Percentiles rank a stretch among this genome's conserved stretches.
Conservation (phyloP, 2,888 invertebrate genomes). For the Sinopyrophorus schimmeli region DNA sequence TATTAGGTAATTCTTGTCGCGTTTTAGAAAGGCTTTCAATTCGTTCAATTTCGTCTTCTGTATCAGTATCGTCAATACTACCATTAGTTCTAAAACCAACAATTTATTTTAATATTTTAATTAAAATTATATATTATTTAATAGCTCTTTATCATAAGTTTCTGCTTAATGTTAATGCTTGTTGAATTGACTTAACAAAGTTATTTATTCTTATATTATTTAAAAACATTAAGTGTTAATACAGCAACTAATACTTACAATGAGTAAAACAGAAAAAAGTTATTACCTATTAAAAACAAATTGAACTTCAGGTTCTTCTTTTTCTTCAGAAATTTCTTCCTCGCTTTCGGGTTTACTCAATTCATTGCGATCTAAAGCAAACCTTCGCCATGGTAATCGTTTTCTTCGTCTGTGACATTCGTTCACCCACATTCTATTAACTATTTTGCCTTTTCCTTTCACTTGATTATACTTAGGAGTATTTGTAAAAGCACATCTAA, state of each 20-base stretch:
- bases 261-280: no score
- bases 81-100: not conserved
- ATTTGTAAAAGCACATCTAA: slow-evolving; percentile 84
- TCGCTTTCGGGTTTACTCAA: slow-evolving; percentile 56
- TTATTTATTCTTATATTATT: no score
- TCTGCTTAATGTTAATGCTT: no score
- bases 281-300: slow-evolving; percentile 7
- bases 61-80: slow-evolving; percentile 56
- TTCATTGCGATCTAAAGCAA: slow-evolving; percentile 60
- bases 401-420: slow-evolving; percentile 64
- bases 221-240: no score
- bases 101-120: no score
- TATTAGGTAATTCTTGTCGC: not conserved
- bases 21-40: slow-evolving; percentile 41
- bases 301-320: slow-evolving; percentile 31
- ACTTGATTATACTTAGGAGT: slow-evolving; percentile 86
- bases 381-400: slow-evolving; percentile 68
- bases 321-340: slow-evolving; percentile 58
- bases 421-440: slow-evolving; percentile 74
- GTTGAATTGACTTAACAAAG: no score
- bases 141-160: no score
- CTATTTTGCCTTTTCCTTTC: slow-evolving; percentile 66
- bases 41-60: slow-evolving; percentile 66
- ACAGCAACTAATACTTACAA: no score
- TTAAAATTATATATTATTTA: no score